These are phyloP conservation scores for Sus scrofa DNA, from an alignment of 2,113 vertebrate genomes.

Conservation along the genomic window DNA sequence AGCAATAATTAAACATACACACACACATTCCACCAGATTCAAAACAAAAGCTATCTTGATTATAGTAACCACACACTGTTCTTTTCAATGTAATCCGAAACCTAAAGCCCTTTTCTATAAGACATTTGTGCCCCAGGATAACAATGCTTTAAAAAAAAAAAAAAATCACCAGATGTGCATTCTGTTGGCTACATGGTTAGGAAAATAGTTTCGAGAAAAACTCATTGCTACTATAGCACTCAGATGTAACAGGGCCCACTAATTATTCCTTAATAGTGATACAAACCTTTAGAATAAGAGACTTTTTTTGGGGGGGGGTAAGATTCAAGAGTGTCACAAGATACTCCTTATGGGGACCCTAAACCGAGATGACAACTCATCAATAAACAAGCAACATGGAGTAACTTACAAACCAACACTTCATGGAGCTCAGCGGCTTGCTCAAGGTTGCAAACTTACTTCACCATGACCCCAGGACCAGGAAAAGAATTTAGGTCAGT, in stretches of 20 bases:
- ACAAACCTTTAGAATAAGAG: not conserved
- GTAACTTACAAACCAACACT: not conserved
- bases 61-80: not conserved
- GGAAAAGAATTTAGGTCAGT: not conserved
- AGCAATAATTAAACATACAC: not conserved
- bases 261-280: not conserved
- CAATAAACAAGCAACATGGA: not conserved
- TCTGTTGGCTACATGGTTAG: not conserved
- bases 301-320: no score
- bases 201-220: slow-evolving; percentile 16
- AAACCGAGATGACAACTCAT: not conserved
- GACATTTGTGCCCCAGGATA: not conserved
- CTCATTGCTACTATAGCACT: not conserved
- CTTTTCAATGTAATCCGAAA: slow-evolving; percentile 23
- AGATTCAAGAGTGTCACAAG: not conserved
- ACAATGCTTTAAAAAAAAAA: slow-evolving; percentile 5
- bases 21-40: not conserved
- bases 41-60: slow-evolving; percentile 56
- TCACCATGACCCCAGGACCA: not conserved
- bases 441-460: not conserved
- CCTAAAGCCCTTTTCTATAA: not conserved
- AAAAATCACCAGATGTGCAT: not conserved
- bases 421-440: not conserved
- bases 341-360: not conserved
- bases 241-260: not conserved